phyloP scores from a whole-genome alignment of 2,888 invertebrate genomes.

The Hirtodrosophila confusa region DNA sequence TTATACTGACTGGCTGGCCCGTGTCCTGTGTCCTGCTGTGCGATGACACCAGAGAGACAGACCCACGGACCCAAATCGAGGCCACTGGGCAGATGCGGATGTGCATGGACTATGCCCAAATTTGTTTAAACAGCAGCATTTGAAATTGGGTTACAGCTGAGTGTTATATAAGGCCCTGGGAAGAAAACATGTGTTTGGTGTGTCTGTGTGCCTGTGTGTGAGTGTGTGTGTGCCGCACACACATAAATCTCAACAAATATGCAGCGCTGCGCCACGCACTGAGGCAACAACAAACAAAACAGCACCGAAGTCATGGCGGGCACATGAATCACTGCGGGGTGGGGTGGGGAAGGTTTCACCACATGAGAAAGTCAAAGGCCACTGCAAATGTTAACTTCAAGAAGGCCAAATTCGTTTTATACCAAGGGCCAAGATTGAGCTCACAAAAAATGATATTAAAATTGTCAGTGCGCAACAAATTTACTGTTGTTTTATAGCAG shows the following conservation, averaged over 20 bases:
- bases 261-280: constrained; percentile 55
- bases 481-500: constrained; percentile 21
- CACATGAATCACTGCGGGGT: constrained; percentile 48
- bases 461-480: constrained; percentile 38
- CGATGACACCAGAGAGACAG: constrained; percentile 26
- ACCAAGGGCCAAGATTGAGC: constrained; percentile 30
- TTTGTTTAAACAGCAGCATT: constrained; percentile 61
- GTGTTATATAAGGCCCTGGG: constrained; percentile 51
- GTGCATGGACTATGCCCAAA: constrained; percentile 47
- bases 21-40: constrained; percentile 32
- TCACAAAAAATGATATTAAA: constrained; percentile 10
- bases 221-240: constrained; percentile 19
- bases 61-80: constrained; percentile 33
- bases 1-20: constrained; percentile 20
- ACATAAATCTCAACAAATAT: constrained; percentile 65
- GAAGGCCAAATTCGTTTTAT: constrained; percentile 46
- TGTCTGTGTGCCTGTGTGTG: constrained; percentile 6
- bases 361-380: constrained; percentile 44
- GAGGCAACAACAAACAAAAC: constrained; percentile 31
- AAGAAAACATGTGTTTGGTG: constrained; percentile 40
- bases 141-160: constrained; percentile 71
- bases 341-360: not conserved
- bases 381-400: constrained; percentile 50
- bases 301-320: constrained; percentile 40
- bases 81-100: constrained; percentile 20